A percentile compares a stretch with the other conserved stretches of the same genome.
Conservation (phyloP, 2,113 vertebrate species). For the Nothoprocta perdicaria region DNA sequence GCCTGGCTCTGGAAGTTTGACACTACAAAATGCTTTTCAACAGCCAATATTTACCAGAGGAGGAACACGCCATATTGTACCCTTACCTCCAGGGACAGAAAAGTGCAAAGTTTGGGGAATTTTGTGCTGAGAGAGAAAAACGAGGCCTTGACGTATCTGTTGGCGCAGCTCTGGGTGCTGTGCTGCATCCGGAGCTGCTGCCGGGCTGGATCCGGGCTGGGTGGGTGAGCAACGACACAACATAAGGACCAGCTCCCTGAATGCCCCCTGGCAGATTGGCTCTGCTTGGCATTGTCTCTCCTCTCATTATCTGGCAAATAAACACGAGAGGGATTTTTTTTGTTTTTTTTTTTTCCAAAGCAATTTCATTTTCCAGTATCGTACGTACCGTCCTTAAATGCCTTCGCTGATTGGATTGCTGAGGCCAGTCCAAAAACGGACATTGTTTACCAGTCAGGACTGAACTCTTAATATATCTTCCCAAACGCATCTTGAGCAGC, state of each 20-base stretch:
- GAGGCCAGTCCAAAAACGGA: neutral
- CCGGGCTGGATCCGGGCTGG: neutral
- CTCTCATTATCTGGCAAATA: conserved; percentile 51
- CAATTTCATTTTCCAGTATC: conserved; percentile 19
- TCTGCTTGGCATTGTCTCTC: neutral
- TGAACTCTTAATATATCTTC: conserved; percentile 30
- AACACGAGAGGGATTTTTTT: conserved; percentile 17
- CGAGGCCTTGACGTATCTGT: neutral
- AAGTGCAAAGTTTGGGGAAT: neutral
- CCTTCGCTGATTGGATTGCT: conserved; percentile 26
- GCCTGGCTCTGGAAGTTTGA: neutral
- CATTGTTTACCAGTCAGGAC: neutral
- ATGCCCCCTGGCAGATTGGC: neutral
- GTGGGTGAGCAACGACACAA: neutral
- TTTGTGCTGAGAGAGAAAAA: neutral
- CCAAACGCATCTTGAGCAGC: conserved; percentile 10
- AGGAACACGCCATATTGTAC: neutral
- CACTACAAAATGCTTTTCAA: neutral
- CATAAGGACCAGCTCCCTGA: neutral
- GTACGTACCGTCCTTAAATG: conserved; percentile 40
- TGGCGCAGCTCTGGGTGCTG: accelerated
- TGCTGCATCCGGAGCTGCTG: neutral
- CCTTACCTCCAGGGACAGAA: neutral
- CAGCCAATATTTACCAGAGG: conserved; percentile 4
- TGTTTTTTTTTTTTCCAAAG: conserved; percentile 37